phyloP scores from a whole-genome alignment of 2,797 vertebrate species.

The Todus mexicanus region DNA sequence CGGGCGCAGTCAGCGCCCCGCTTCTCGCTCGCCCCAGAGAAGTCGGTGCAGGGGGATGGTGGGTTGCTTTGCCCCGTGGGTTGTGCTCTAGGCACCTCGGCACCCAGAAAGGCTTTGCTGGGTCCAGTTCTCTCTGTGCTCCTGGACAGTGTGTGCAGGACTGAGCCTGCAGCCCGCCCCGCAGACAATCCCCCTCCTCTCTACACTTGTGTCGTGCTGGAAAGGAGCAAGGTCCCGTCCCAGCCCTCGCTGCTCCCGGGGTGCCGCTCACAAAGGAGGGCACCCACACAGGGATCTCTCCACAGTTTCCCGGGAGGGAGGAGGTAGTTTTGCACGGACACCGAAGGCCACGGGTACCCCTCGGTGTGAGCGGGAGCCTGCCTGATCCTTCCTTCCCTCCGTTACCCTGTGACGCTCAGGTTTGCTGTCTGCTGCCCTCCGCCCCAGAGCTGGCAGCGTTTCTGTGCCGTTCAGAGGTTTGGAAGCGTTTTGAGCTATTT shows the following conservation, averaged over 20 bases:
- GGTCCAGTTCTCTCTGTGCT: neutral
- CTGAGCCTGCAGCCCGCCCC: fast-evolving
- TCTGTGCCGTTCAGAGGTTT: neutral
- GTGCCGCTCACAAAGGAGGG: neutral
- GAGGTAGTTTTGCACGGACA: neutral
- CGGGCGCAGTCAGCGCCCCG: neutral
- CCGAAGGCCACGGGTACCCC: neutral
- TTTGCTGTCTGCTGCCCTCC: neutral
- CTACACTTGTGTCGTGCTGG: neutral
- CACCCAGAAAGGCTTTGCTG: neutral
- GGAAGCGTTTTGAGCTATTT: neutral
- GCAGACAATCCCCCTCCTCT: neutral
- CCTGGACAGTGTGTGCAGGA: fast-evolving
- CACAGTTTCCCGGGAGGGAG: neutral
- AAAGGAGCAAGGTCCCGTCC: neutral
- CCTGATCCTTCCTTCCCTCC: neutral
- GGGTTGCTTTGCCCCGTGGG: neutral
- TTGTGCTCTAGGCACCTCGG: neutral
- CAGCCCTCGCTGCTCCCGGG: no score
- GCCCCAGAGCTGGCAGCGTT: neutral
- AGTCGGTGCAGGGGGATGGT: fast-evolving
- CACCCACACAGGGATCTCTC: neutral
- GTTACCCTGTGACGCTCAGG: neutral
- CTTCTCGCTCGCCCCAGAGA: neutral
- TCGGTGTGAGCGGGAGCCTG: neutral